A percentile compares a stretch with the other conserved stretches of the same genome.
phyloP scores from a whole-genome alignment of 2,113 vertebrate species.

The Nothobranchius kuhntae region DNA sequence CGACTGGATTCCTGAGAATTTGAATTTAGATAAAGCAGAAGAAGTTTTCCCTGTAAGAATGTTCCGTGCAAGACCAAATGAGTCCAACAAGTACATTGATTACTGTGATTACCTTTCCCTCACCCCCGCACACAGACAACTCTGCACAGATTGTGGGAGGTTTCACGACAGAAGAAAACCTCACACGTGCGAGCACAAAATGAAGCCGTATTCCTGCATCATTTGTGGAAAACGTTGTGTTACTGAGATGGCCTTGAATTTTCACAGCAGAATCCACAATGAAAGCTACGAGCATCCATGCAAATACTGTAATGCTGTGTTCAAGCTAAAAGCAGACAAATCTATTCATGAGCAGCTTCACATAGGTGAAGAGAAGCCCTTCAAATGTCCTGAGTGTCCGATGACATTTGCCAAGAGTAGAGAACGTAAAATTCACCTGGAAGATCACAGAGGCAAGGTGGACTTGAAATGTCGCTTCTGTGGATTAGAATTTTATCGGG shows the following conservation, averaged over 20 bases:
- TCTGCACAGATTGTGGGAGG: conserved; percentile 60
- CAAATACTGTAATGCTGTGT: conserved; percentile 51
- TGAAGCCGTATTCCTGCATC: conserved; percentile 53
- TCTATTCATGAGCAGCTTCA: conserved; percentile 50
- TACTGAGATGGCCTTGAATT: conserved; percentile 13
- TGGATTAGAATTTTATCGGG: conserved; percentile 28
- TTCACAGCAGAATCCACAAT: conserved; percentile 49
- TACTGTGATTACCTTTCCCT: neutral
- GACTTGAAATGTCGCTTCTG: conserved; percentile 51
- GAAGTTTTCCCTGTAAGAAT: neutral
- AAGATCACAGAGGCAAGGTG: conserved; percentile 32
- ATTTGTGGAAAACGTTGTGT: conserved; percentile 59
- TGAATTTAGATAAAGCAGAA: neutral
- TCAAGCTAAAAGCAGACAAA: conserved; percentile 60
- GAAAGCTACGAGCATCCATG: conserved; percentile 49
- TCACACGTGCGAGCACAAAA: conserved; percentile 60
- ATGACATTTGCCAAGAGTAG: conserved; percentile 33
- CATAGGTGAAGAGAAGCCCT: conserved; percentile 21
- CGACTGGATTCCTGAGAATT: conserved; percentile 12
- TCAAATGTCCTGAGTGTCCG: conserved; percentile 58
- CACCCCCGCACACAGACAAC: conserved; percentile 1
- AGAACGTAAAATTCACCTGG: conserved; percentile 38
- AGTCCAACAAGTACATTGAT: neutral
- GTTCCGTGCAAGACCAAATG: neutral
- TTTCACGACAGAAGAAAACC: conserved; percentile 28